Evolutionary conservation across 2,888 invertebrate genomes (phyloP), one percentile per base, ranked within the genome.

Genomic region (Caenorhabditis sulstoni): DNA sequence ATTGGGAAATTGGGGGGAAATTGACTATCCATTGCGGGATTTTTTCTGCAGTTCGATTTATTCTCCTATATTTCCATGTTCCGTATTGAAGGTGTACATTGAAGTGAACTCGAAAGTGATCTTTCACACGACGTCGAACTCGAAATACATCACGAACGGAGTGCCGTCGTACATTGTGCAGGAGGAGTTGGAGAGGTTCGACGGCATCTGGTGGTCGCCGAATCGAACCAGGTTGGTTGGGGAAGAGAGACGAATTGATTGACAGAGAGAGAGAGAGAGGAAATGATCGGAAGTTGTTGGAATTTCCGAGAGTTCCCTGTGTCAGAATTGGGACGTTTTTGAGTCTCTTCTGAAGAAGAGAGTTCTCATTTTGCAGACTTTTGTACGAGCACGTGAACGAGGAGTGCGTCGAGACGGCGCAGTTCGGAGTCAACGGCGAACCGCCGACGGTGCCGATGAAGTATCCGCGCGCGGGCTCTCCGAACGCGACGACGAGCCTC

Each of bases 91-190:
- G 76, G 58, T 84, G 8, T 75, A 80, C 67, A 61, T 84, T 18
- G 80, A 84, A 12, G 49, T 35, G 11, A 53, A 59, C 12, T 73
- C 55, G 5, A 37, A 62, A 7, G 9, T 80, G 0, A 20, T 82
- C 4, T 81, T 62, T 53, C 37, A 20, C 3, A 79, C 83, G 3
- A 50, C 41, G 5, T 58, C 76, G 12, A 49, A 53, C 1, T 45
- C 53, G 11, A 52, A 64, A 7, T 39, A 73, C 49, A 44, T 79
- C 14, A 68, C 70, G 9, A 82, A 82, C 58, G 98, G 98, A 0
- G 94, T 96, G n/a, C 97, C 99, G 0, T 96, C 96, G 1, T 99
- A 97, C 91, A 96, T 99, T 0, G 96, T 96, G 91, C 98, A 98
- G 91, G 99, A 99, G 91, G 99, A 99, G 92, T 97, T 99, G 91